These are phyloP conservation scores for Epistrophe grossulariae DNA, from an alignment of 2,888 invertebrate genomes.

Conservation along the genomic window DNA sequence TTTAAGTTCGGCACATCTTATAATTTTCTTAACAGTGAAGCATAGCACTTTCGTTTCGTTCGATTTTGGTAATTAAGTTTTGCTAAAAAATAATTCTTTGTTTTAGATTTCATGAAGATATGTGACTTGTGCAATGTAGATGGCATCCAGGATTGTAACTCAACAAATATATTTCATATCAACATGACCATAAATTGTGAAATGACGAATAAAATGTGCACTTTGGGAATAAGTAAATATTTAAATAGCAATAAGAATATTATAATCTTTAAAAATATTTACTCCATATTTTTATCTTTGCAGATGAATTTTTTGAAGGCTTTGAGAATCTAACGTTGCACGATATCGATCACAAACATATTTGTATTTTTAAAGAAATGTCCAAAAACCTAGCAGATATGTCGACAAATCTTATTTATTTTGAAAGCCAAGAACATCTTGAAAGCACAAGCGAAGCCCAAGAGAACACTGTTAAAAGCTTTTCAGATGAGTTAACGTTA, in stretches of 20 bases:
- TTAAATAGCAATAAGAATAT: not conserved
- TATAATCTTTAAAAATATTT: not conserved
- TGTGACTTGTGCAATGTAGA: constrained; percentile 52
- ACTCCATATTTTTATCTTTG: not conserved
- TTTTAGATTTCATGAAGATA: constrained; percentile 46
- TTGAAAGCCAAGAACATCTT: not conserved
- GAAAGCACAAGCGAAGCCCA: not conserved
- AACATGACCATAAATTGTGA: constrained; percentile 41
- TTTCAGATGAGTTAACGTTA: not conserved
- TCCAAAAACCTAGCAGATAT: not conserved
- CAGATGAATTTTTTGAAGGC: constrained; percentile 22
- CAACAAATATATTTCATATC: constrained; percentile 7
- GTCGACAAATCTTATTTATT: not conserved
- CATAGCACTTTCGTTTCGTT: too few relatives aligned
- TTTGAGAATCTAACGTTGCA: constrained; percentile 26
- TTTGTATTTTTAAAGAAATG: constrained; percentile 37
- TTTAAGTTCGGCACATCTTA: too few relatives aligned
- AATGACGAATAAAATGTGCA: constrained; percentile 16
- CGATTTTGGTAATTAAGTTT: too few relatives aligned
- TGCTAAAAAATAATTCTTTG: not conserved
- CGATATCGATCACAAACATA: not conserved
- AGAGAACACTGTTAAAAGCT: not conserved
- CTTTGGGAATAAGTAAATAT: constrained; percentile 49
- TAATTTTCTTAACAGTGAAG: too few relatives aligned
- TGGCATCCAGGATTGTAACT: constrained; percentile 38